A percentile compares a stretch with the other conserved stretches of the same genome.
Evolutionary conservation across 64 coral and sea anemone genomes (phyloP).

Genomic region (Pachyseris speciosa): DNA sequence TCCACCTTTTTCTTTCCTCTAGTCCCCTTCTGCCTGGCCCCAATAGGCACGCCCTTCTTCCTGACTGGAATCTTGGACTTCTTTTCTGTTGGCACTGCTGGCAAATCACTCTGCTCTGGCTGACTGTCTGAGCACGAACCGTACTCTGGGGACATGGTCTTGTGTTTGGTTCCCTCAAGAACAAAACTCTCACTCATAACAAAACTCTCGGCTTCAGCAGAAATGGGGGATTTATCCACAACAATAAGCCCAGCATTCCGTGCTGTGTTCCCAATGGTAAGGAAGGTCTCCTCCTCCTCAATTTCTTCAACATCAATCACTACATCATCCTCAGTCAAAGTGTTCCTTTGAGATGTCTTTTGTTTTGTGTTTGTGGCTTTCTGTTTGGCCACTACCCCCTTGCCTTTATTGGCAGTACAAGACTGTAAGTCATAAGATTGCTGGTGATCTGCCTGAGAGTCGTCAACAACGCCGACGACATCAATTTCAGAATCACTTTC

Average conservation of each 20-base stretch:
- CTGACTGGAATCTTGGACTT: slow-evolving; percentile 4
- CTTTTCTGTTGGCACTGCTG: background rate
- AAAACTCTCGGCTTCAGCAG: slow-evolving; percentile 30
- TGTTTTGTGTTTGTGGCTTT: too few relatives aligned
- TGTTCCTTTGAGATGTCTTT: background rate
- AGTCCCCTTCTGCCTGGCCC: background rate
- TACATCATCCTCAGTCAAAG: background rate
- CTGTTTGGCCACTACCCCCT: background rate
- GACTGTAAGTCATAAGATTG: background rate
- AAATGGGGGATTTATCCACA: slow-evolving; percentile 20
- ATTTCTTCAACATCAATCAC: slow-evolving; percentile 24
- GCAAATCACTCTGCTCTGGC: background rate
- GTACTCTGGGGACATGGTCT: slow-evolving; percentile 87
- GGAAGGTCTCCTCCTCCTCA: slow-evolving; percentile 63
- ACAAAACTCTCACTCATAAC: slow-evolving; percentile 65
- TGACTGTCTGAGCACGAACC: slow-evolving; percentile 30
- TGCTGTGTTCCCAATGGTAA: slow-evolving; percentile 70
- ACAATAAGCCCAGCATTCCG: background rate
- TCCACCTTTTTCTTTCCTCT: background rate
- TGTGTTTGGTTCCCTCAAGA: slow-evolving; percentile 60
- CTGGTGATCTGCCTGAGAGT: background rate
- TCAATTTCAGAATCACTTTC: slow-evolving; percentile 68
- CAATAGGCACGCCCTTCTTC: background rate
- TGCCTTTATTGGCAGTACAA: background rate
- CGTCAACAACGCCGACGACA: background rate